Base-by-base conservation (phyloP, 2,797 vertebrate genomes). In the Scarus forsteni region DNA sequence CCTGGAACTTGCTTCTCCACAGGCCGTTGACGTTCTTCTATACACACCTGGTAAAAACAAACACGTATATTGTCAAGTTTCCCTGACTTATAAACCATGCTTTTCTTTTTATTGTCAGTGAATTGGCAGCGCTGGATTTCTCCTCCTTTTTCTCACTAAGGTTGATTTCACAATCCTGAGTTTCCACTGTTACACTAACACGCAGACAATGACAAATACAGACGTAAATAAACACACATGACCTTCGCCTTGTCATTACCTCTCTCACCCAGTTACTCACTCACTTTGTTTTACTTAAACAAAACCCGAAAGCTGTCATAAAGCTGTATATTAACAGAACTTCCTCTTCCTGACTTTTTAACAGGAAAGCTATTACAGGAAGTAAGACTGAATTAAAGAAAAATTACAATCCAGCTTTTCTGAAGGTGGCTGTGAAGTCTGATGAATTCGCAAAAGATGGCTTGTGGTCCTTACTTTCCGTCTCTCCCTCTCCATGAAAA, bases 11-110 rank as follows among this genome's bases (percentile, higher is more conserved):
- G 92, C 93, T 0, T 77, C 89, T 43, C 95, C 97, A 7, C 96
- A 94, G 46, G 93, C 96, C 7, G 83, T 99, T 34, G 96, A 99
- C 9, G 94, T 96, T 11, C 90, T 99, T 73, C 86, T 99, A 1
- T 99, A 99, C 78, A 98, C 96, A 0, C 96, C 97, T 89, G 98
- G 98, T 99, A 86, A 38, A 62, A 49, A 56, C 27, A 12, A 34
- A 39, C 52, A 97, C 72, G 97, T 94, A 0, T 95, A 78, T 19
- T 44, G 5, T 13, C 60, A 35, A 66, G 14, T 38, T 68, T n/a
- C 15, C 38, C 11, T 51, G 45, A 42, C 66, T 13, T 10, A 40
- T 34, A 15, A 39, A 7, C 49, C 12, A 27, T 19, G n/a, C 13
- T 19, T 48, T 16, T 13, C 13, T 54, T 74, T 45, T 39, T 52